Base-by-base conservation (phyloP, 2,797 vertebrate genomes). In the Tokudaia muenninki region DNA sequence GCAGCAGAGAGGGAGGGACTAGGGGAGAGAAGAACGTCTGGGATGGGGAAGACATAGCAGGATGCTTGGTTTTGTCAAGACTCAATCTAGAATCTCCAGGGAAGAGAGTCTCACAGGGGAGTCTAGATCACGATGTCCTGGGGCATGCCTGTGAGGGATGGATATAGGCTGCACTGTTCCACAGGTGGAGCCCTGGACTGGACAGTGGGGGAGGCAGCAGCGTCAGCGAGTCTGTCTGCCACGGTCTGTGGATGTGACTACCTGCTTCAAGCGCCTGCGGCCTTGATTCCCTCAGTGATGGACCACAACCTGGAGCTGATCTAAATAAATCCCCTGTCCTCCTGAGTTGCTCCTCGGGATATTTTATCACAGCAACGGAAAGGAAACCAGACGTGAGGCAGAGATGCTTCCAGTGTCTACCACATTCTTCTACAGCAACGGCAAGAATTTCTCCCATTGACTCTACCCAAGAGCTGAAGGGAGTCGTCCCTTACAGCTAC, bases 1-100 rank as follows among this genome's bases (percentile, higher is more conserved):
- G 7, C 34, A 0, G 77, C 65, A 2, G 67, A 44, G 92, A 1
- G 98, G 92, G 57, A 97, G 98, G 22, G 22, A 99, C 98, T 0
- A 99, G 99, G 59, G 99, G 98, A 0, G 99, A 98, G 29, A 99
- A 99, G 7, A 98, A 99, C 1, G 99, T 99, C 97, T 99, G 99
- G 93, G 96, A 91, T 0, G 91, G 94, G 96, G 92, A 87, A 63
- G 82, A 47, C 2, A 2, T 0, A 5, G 7, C 31, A 13, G 59
- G 61, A 84, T 14, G 61, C 26, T 34, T 84, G 61, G 82, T 31
- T 84, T 21, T 22, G 26, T 84, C 59, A 34, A 34, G 9, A 47
- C 41, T 47, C 59, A 21, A 6, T 84, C 26, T 31, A 65, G 29
- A 63, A 19, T 57, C 26, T 44, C 37, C 16, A 16, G 24, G 81